Evolutionary conservation across 2,113 vertebrate genomes (phyloP).

Genomic region (Marmota monax): DNA sequence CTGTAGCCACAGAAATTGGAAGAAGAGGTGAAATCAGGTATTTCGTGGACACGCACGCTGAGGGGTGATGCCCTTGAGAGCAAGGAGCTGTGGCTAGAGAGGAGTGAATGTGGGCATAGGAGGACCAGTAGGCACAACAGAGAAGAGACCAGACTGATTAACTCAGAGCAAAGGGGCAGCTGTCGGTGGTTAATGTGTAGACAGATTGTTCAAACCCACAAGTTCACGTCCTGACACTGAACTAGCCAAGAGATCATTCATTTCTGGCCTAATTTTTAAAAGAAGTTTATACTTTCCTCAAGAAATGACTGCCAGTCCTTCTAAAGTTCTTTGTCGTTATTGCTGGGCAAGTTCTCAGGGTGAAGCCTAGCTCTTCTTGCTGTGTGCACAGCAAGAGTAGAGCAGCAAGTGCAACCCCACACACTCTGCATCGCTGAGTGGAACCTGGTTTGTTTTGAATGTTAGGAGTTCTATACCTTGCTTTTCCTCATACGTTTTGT

Average conservation of each 20-base stretch:
- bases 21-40: not conserved
- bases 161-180: not conserved
- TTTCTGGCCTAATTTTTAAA: not conserved
- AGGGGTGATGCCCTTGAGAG: not conserved
- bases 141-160: not conserved
- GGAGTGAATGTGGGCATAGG: not conserved
- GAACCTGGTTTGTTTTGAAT: not conserved
- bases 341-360: not conserved
- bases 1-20: not conserved
- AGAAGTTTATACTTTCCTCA: not conserved
- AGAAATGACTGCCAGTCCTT: not conserved
- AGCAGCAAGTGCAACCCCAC: fast-evolving
- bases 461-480: not conserved
- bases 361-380: not conserved
- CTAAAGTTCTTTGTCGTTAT: not conserved
- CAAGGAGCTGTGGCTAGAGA: not conserved
- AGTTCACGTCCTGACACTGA: not conserved
- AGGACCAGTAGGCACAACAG: not conserved
- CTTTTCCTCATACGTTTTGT: not conserved
- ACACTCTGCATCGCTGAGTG: not conserved
- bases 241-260: not conserved
- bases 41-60: not conserved
- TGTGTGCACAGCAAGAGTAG: not conserved
- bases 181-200: too few relatives aligned
- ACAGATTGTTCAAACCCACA: not conserved